phyloP scores from a whole-genome alignment of 1,140 invertebrate genomes.

The Stenopsyche tienmushanensis region DNA sequence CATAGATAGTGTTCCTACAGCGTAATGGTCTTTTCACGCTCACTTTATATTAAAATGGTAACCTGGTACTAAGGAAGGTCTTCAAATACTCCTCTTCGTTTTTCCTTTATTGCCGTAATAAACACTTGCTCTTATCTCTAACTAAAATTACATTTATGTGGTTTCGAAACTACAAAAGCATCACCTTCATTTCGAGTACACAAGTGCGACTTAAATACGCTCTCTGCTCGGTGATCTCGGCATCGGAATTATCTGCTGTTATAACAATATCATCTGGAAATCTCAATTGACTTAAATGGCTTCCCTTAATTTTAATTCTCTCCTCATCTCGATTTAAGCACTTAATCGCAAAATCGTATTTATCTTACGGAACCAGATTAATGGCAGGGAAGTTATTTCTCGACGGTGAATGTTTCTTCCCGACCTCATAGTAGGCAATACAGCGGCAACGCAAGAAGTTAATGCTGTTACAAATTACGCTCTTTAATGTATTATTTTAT shows the following conservation, averaged over 20 bases:
- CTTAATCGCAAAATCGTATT: not conserved
- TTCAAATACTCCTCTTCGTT: not conserved
- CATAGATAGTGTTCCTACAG: too few relatives aligned
- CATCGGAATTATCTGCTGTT: not conserved
- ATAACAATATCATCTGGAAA: not conserved
- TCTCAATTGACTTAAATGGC: constrained; percentile 1
- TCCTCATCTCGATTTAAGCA: not conserved
- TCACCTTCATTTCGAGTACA: not conserved
- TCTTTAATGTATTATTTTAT: too few relatives aligned
- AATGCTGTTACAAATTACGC: too few relatives aligned
- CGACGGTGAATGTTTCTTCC: too few relatives aligned
- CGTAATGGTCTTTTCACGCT: not conserved
- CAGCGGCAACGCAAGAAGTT: too few relatives aligned
- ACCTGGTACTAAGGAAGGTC: not conserved
- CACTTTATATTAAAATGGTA: not conserved
- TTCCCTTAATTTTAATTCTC: not conserved
- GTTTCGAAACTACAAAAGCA: not conserved
- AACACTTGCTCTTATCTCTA: not conserved
- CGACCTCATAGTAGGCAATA: too few relatives aligned
- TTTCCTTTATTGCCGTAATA: not conserved
- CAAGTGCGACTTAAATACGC: too few relatives aligned
- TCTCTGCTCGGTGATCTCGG: not conserved
- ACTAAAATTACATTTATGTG: not conserved
- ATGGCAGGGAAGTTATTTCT: too few relatives aligned
- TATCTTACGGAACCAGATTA: too few relatives aligned